These are phyloP conservation scores for Drosophila ficusphila DNA, from an alignment of 1,140 invertebrate species.

Conservation along the genomic window DNA sequence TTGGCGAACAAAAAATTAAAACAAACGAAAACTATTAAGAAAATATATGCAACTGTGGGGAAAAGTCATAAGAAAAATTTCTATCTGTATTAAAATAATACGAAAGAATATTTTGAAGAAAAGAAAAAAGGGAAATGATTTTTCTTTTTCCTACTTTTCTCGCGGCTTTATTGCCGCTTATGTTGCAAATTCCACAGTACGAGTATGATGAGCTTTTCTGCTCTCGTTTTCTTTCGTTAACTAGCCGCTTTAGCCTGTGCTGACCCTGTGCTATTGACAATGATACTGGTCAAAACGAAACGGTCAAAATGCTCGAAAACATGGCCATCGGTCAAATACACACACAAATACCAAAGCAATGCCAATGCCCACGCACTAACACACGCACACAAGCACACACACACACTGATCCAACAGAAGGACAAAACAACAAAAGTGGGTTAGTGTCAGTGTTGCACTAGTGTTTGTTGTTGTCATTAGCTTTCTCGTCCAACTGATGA, in stretches of 20 bases:
- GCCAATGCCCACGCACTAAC: no score
- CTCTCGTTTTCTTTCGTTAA: neutral
- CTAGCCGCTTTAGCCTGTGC: neutral
- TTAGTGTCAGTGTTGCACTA: constrained; percentile 46
- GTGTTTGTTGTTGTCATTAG: constrained; percentile 11
- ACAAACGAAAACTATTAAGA: constrained; percentile 34
- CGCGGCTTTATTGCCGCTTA: neutral
- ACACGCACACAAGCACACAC: neutral
- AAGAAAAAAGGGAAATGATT: neutral
- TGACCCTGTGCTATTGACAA: constrained; percentile 38
- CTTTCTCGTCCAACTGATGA: constrained; percentile 17
- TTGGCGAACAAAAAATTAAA: constrained; percentile 9
- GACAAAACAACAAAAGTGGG: constrained; percentile 33
- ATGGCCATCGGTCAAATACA: constrained; percentile 22
- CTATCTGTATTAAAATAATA: neutral
- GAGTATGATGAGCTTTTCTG: neutral
- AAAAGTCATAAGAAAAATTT: neutral
- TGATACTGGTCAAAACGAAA: constrained; percentile 54
- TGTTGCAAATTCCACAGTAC: neutral
- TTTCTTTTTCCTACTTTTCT: neutral
- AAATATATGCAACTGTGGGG: constrained; percentile 5
- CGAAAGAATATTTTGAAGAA: neutral
- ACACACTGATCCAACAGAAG: constrained; percentile 20
- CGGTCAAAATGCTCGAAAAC: constrained; percentile 38
- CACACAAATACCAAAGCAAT: constrained; percentile 1